These are phyloP conservation scores for Martes martes DNA, from an alignment of 2,113 vertebrate species.

Conservation along the genomic window DNA sequence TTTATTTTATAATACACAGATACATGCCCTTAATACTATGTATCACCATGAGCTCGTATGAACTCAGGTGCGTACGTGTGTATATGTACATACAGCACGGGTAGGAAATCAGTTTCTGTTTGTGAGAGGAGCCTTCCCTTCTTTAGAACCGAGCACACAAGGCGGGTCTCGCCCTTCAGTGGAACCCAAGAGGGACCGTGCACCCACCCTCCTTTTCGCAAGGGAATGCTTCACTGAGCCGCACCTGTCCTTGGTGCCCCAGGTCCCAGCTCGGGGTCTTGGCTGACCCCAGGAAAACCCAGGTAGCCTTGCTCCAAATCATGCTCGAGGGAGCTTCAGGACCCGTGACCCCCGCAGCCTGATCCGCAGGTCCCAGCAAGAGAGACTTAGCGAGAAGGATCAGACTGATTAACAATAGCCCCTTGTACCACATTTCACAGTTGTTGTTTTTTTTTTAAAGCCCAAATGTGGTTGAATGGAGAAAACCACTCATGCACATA, in stretches of 20 bases:
- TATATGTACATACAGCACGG: neutral
- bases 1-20: neutral
- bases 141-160: neutral
- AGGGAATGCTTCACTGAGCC: neutral
- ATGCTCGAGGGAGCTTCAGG: fast-evolving
- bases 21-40: neutral
- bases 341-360: fast-evolving
- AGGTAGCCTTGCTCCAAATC: neutral
- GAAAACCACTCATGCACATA: neutral
- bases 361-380: neutral
- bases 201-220: neutral
- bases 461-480: neutral
- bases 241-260: neutral
- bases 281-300: neutral
- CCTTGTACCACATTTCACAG: too few relatives aligned
- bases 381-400: neutral
- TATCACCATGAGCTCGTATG: neutral
- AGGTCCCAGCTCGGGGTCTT: neutral
- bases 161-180: fast-evolving
- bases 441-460: neutral
- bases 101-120: neutral
- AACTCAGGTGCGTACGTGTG: neutral
- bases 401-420: neutral
- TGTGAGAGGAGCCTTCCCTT: neutral
- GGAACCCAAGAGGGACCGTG: fast-evolving